phyloP scores from a whole-genome alignment of 2,888 invertebrate genomes.

The Euphydryas editha region DNA sequence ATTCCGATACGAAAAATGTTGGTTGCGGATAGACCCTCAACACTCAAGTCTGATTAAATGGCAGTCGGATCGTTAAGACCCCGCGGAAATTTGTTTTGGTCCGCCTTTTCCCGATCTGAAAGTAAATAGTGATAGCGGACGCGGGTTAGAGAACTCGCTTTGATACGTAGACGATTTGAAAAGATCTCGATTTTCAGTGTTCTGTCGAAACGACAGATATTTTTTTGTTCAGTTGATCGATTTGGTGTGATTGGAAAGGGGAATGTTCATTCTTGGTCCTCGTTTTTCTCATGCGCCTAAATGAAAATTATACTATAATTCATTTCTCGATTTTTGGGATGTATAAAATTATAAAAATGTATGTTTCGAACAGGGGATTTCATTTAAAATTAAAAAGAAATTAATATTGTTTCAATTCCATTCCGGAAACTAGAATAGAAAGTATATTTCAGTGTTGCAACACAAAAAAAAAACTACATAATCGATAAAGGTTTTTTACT shows the following conservation, averaged over 20 bases:
- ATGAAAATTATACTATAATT: too few relatives aligned
- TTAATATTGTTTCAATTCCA: too few relatives aligned
- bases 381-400: too few relatives aligned
- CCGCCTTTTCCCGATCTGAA: conserved; percentile 60
- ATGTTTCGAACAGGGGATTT: too few relatives aligned
- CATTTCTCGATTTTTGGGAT: too few relatives aligned
- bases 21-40: conserved; percentile 63
- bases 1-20: conserved; percentile 58
- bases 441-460: too few relatives aligned
- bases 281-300: too few relatives aligned
- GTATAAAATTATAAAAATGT: too few relatives aligned
- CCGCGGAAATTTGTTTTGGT: conserved; percentile 62
- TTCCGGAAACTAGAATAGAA: too few relatives aligned
- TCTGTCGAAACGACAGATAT: conserved; percentile 1
- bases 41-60: conserved; percentile 76
- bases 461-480: too few relatives aligned
- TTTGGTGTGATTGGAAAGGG: not conserved
- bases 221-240: not conserved
- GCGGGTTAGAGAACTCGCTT: conserved; percentile 3
- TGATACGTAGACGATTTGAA: conserved; percentile 2
- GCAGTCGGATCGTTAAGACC: conserved; percentile 63
- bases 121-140: conserved; percentile 50
- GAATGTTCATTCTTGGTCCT: too few relatives aligned
- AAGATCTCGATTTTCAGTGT: not conserved
- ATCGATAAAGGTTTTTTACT: too few relatives aligned